Percentiles rank a stretch among this genome's conserved stretches.
These are phyloP conservation scores for Brachionus manjavacas DNA, from an alignment of 1,140 invertebrate genomes.

Conservation along the genomic window DNA sequence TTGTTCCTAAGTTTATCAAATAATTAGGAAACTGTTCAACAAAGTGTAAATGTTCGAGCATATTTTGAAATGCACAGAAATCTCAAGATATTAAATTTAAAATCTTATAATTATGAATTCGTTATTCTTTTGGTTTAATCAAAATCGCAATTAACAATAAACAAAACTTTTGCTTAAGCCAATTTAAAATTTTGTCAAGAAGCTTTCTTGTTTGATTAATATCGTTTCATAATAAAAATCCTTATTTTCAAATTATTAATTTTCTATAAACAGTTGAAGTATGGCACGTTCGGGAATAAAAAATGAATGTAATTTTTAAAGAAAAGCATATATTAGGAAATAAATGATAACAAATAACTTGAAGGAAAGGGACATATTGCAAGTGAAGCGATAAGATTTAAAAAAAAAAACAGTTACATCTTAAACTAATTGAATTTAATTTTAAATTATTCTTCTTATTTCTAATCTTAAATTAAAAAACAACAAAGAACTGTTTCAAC, in stretches of 20 bases:
- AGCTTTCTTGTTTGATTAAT: background rate
- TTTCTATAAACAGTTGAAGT: background rate
- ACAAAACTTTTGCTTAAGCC: background rate
- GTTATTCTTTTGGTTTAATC: background rate
- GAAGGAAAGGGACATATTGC: background rate
- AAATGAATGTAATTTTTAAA: background rate
- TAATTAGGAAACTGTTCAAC: background rate
- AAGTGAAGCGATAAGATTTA: background rate
- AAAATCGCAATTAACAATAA: background rate
- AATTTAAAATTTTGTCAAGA: background rate
- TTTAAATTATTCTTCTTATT: too few relatives aligned
- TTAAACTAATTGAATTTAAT: too few relatives aligned
- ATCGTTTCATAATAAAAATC: background rate
- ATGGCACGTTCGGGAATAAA: background rate
- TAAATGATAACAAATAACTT: background rate
- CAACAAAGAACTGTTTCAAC: too few relatives aligned
- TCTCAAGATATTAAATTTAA: background rate
- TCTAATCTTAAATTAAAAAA: too few relatives aligned
- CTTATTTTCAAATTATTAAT: background rate
- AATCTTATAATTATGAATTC: background rate
- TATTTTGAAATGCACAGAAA: background rate
- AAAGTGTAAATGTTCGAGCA: background rate
- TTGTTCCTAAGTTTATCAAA: background rate
- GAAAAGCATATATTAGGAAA: background rate
- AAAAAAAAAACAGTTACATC: too few relatives aligned